Evolutionary conservation across 2,797 vertebrate genomes (phyloP), one percentile per base, ranked within the genome.

Genomic region (Podarcis lilfordi): DNA sequence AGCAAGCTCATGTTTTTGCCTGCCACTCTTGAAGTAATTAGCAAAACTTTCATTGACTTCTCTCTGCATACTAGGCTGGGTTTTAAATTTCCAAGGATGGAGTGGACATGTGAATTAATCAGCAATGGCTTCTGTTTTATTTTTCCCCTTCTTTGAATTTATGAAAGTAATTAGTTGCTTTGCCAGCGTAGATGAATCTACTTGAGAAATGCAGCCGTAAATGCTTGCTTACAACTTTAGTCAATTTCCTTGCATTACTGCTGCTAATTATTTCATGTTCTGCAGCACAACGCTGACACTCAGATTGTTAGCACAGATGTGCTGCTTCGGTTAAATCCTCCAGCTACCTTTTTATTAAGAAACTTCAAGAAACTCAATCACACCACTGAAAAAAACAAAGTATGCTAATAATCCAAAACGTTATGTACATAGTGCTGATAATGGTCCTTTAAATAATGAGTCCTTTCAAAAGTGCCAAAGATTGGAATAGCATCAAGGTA

Each of bases 121-220:
- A 78, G 9, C 86, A 84, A 78, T 2, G 19, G 80, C 19, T 27
- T 0, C 79, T 68, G 89, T 88, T 55, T 91, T 79, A 91, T 78
- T 92, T 29, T 77, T 84, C 80, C 25, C 43, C 45, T 84, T n/a
- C 89, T 61, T 90, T 82, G 87, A 91, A 95, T 91, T 86, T 89
- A 91, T 88, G 75, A 13, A 80, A 91, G 80, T 74, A 94, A 91
- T 87, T 93, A 93, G n/a, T 59, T 93, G 19, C 92, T 94, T 94
- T 95, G 74, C 85, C 76, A 94, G 55, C 92, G 82, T 3, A 87
- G 55, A 93, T 79, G 88, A 92, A 91, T 93, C 72, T 91, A 87
- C 85, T 72, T 0, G 0, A 88, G 19, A 59, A 87, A 86, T 85
- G 89, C 91, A 89, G 78, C 88, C 89, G 61, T 64, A 88, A 88